Conservation (phyloP, 2,797 vertebrate species). For the Anolis apletophallus region DNA sequence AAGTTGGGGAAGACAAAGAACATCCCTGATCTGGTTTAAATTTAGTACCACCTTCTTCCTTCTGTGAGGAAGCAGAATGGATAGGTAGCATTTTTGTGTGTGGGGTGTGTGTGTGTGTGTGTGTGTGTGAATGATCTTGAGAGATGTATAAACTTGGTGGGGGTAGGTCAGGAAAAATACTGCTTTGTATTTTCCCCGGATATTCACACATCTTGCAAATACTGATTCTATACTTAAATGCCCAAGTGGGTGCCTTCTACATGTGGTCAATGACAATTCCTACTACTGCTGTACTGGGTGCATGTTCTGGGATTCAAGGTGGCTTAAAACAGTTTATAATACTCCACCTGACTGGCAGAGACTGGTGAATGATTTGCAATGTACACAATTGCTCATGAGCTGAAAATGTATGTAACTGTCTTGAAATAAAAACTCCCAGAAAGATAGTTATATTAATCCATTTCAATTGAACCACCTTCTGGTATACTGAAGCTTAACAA, state of each 20-base stretch:
- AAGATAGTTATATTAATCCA: background rate
- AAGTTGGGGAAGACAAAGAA: background rate
- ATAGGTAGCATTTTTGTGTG: background rate
- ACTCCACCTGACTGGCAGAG: background rate
- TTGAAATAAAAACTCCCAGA: background rate
- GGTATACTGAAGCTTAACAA: background rate
- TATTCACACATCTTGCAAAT: too few species aligned
- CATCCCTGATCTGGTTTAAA: background rate
- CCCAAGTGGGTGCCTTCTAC: background rate
- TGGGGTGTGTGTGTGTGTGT: too few species aligned
- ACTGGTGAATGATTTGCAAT: background rate
- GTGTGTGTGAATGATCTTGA: too few species aligned
- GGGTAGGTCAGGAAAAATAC: background rate
- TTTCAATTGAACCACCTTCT: background rate
- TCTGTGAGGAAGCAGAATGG: background rate
- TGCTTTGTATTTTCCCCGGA: too few species aligned
- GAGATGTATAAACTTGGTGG: background rate
- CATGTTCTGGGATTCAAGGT: background rate
- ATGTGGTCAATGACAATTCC: background rate
- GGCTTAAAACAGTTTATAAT: too few species aligned
- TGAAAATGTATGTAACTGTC: background rate
- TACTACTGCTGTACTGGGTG: background rate
- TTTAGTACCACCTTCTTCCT: background rate
- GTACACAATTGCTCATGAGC: background rate
- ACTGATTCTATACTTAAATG: background rate